Percentiles rank a stretch among this genome's conserved stretches.
Evolutionary conservation across 2,888 invertebrate species (phyloP).

Genomic region (Eupeodes luniger): DNA sequence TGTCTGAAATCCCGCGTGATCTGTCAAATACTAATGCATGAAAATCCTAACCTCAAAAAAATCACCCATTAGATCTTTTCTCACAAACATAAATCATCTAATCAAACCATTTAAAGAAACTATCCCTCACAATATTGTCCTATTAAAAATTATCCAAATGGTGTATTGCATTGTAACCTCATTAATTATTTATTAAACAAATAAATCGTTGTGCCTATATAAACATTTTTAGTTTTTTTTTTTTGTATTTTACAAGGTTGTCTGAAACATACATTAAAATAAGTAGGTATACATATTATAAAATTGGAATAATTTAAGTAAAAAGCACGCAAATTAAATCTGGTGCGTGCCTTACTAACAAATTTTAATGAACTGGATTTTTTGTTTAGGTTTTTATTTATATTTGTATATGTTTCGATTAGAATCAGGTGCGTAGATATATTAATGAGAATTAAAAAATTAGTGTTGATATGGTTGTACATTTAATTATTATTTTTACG

Average conservation of each 20-base stretch:
- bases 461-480: too few relatives aligned
- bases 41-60: too few relatives aligned
- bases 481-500: too few relatives aligned
- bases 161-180: neutral
- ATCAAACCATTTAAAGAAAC: too few relatives aligned
- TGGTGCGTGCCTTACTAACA: constrained; percentile 27
- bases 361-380: neutral
- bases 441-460: neutral
- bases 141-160: constrained; percentile 26
- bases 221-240: neutral
- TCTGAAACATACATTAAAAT: neutral
- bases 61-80: too few relatives aligned
- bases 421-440: neutral
- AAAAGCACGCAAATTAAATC: constrained; percentile 35
- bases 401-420: neutral
- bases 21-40: too few relatives aligned
- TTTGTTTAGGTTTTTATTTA: neutral
- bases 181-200: neutral
- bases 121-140: neutral
- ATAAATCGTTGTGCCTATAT: neutral
- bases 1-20: too few relatives aligned
- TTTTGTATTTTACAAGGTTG: constrained; percentile 1
- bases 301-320: constrained; percentile 26
- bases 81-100: too few relatives aligned
- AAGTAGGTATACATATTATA: neutral